Evolutionary conservation across 2,797 vertebrate genomes (phyloP).

Genomic region (Phataginus tetradactyla): DNA sequence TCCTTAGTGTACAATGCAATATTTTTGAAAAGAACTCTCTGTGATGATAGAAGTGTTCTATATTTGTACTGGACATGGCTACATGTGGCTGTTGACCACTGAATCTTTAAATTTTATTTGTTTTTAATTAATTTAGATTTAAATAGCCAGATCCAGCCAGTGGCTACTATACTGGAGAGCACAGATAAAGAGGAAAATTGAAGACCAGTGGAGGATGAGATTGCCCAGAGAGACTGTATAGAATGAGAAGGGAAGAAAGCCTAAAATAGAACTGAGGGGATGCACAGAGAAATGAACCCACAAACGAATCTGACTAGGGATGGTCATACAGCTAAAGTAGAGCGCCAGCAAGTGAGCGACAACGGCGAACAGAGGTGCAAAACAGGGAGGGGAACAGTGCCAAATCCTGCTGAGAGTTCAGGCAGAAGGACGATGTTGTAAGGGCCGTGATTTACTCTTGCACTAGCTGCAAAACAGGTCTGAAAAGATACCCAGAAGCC

Average conservation of each 20-base stretch:
- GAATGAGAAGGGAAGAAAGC: background rate
- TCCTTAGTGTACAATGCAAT: background rate
- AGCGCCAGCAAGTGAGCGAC: background rate
- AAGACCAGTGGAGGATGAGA: background rate
- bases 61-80: background rate
- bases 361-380: background rate
- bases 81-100: background rate
- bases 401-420: background rate
- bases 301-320: background rate
- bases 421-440: constrained; percentile 51
- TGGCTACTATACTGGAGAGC: background rate
- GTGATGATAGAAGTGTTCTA: background rate
- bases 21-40: background rate
- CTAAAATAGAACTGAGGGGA: background rate
- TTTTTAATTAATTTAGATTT: constrained; percentile 30
- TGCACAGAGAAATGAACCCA: background rate
- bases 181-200: background rate
- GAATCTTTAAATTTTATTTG: background rate
- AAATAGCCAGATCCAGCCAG: background rate
- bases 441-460: constrained; percentile 66
- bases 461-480: constrained; percentile 23
- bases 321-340: background rate
- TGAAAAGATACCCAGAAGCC: constrained; percentile 73
- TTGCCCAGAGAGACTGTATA: background rate
- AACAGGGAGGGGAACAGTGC: background rate